A percentile compares a stretch with the other conserved stretches of the same genome.
phyloP scores from a whole-genome alignment of 2,797 vertebrate species.

The Anguilla obscura region DNA sequence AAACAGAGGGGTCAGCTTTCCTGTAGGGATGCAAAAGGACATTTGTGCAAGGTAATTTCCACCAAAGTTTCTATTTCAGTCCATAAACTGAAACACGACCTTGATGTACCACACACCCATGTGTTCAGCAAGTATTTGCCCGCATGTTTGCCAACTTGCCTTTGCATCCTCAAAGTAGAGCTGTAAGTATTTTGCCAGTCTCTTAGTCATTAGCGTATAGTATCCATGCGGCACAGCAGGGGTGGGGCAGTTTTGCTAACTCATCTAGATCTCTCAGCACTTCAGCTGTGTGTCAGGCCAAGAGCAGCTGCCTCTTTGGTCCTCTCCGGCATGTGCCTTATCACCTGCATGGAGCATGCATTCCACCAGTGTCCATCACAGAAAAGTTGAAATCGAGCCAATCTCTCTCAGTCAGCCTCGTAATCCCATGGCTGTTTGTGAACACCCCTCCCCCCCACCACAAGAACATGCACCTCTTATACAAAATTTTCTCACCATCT shows the following conservation, averaged over 20 bases:
- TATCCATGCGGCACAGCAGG: background rate
- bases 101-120: background rate
- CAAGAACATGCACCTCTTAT: background rate
- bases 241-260: background rate
- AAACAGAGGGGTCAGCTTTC: background rate
- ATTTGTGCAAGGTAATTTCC: too few species aligned
- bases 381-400: background rate
- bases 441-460: background rate
- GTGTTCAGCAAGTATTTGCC: background rate
- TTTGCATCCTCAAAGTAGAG: background rate
- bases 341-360: conserved; percentile 7
- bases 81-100: too few species aligned
- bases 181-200: background rate
- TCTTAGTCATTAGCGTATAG: background rate
- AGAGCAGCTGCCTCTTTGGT: background rate
- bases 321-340: too few species aligned
- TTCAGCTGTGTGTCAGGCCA: background rate
- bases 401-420: background rate
- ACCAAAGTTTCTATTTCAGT: too few species aligned
- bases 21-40: too few species aligned
- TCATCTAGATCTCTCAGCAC: background rate
- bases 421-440: background rate
- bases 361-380: background rate
- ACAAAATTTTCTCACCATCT: background rate
- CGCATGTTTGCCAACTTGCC: too few species aligned